Evolutionary conservation across 1,140 invertebrate species (phyloP).

Genomic region (Ganaspis sp.): DNA sequence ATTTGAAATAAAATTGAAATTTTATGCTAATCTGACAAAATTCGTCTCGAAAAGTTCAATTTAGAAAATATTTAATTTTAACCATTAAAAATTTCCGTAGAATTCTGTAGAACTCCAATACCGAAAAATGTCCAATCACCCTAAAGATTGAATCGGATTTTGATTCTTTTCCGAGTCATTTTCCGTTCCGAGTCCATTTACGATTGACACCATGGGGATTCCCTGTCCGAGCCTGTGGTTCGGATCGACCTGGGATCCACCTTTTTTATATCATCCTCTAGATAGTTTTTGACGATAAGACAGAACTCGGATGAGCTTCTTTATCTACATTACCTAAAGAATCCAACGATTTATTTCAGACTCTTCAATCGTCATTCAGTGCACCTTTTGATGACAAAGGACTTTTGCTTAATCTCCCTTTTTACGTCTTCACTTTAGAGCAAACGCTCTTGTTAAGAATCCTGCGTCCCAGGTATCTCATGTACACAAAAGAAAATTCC

Average conservation of each 20-base stretch:
- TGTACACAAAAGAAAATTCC: not conserved
- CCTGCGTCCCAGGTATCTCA: not conserved
- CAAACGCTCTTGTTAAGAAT: not conserved
- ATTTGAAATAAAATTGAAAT: not conserved
- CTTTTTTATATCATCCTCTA: constrained; percentile 6
- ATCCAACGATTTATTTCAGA: not conserved
- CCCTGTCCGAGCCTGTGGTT: constrained; percentile 52
- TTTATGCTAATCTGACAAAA: not conserved
- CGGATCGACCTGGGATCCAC: constrained; percentile 54
- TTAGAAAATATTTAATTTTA: no score
- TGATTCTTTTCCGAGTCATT: not conserved
- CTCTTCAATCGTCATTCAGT: constrained; percentile 9
- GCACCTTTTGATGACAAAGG: not conserved
- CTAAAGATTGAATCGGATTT: not conserved
- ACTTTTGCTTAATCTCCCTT: constrained; percentile 3
- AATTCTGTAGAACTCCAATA: no score
- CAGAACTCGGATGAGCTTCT: not conserved
- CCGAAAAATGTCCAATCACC: not conserved
- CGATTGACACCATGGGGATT: constrained; percentile 42
- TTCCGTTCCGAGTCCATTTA: constrained; percentile 44
- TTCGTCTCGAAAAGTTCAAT: no score
- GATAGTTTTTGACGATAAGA: constrained; percentile 26
- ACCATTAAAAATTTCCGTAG: no score
- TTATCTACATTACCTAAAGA: not conserved
- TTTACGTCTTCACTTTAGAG: constrained; percentile 12